Evolutionary conservation across 2,113 vertebrate genomes (phyloP), one percentile per base, ranked within the genome.

Genomic region (Rousettus leschenaultii): DNA sequence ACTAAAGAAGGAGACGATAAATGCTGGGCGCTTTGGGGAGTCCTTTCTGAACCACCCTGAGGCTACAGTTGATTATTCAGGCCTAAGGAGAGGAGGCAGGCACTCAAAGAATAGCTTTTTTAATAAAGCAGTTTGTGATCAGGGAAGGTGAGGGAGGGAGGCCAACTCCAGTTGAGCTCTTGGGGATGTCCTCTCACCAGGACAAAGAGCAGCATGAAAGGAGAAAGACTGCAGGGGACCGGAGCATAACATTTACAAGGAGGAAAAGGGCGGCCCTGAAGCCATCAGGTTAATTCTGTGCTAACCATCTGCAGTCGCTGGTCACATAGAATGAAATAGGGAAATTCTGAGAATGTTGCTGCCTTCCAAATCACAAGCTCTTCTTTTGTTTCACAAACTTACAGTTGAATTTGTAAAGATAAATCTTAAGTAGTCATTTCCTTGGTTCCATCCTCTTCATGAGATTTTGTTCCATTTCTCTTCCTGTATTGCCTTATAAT

Each of bases 21-120:
- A 63, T 89, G 84, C 59, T 87, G 30, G 9, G 19, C 88, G 80
- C 87, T 97, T 71, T 30, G 59, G 59, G 59, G 89, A 35, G 10
- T 59, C 26, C 75, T 70, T 90, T 73, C 74, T 0, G 11, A 94
- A 83, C 28, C 61, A 86, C 85, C 93, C 43, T 3, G 71, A 86
- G 95, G 90, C 51, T 66, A 26, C 35, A 55, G 45, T 51, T 53
- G 66, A 68, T 77, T 94, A 55, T 59, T 84, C 43, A 71, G 95
- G 89, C 33, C 40, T 38, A 35, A 63, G 85, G 63, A 75, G 90
- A 95, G 35, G 30, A 91, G 66, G 74, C 57, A 66, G 26, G 3
- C 28, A 15, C 24, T 57, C 40, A 43, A 48, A 26, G 35, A 21
- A 96, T 35, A 82, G 61, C 80, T 86, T 88, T 78, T 78, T 92